Percentiles rank a stretch among this genome's conserved stretches.
These are phyloP conservation scores for Pogonocichla stellata DNA, from an alignment of 2,113 vertebrate species.

Conservation along the genomic window DNA sequence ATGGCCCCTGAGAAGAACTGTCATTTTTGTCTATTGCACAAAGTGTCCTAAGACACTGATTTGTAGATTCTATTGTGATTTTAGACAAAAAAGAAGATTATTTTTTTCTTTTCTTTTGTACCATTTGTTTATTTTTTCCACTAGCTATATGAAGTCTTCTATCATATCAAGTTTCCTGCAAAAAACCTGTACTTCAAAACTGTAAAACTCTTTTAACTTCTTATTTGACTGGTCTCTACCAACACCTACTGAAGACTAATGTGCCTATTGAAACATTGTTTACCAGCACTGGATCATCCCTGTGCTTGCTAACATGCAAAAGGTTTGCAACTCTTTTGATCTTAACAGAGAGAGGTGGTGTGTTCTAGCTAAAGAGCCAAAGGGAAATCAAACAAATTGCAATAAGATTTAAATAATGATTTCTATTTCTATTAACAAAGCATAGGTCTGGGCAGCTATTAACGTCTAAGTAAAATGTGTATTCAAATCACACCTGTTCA, in stretches of 20 bases:
- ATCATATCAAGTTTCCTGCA: not conserved
- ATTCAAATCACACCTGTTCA: conserved; percentile 79
- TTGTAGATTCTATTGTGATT: not conserved
- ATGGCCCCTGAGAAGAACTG: not conserved
- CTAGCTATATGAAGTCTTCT: not conserved
- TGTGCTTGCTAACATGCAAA: not conserved
- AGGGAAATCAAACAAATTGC: not conserved
- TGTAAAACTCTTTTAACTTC: not conserved
- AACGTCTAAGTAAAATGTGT: conserved; percentile 66
- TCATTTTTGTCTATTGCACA: not conserved
- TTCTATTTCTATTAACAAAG: conserved; percentile 25
- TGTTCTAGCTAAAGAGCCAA: not conserved
- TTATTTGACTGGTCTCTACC: not conserved
- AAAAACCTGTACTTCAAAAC: not conserved
- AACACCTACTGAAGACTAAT: not conserved
- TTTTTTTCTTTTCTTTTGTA: not conserved
- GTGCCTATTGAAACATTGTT: not conserved
- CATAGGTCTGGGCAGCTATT: conserved; percentile 32
- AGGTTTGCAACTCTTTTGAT: not conserved
- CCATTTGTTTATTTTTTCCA: not conserved
- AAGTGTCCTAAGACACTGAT: not conserved
- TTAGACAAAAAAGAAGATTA: not conserved
- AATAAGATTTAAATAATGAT: not conserved
- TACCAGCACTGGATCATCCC: not conserved
- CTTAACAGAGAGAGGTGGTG: not conserved